phyloP scores from a whole-genome alignment of 2,113 vertebrate species.

The Sinocyclocheilus rhinocerous region DNA sequence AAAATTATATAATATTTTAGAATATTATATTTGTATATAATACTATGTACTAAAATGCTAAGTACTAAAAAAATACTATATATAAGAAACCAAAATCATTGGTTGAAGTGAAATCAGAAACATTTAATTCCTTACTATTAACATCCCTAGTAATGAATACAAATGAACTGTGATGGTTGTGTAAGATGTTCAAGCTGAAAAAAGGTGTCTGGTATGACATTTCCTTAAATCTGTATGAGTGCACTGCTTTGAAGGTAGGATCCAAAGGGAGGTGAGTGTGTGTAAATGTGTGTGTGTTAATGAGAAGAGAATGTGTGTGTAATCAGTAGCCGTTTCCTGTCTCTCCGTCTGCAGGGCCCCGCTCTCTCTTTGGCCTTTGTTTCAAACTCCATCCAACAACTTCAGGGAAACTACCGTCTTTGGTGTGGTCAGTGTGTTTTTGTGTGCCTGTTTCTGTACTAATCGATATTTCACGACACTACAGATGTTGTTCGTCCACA shows the following conservation, averaged over 20 bases:
- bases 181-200: not conserved
- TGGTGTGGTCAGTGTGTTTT: slow-evolving; percentile 56
- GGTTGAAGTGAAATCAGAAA: not conserved
- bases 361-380: slow-evolving; percentile 68
- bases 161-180: not conserved
- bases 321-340: slow-evolving; percentile 78
- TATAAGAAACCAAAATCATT: no score
- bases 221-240: not conserved
- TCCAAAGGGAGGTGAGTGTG: slow-evolving; percentile 4
- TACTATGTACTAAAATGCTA: no score
- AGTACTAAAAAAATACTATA: no score
- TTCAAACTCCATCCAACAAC: slow-evolving; percentile 66
- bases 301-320: slow-evolving; percentile 40
- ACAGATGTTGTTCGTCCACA: slow-evolving; percentile 28
- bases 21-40: not conserved
- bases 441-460: slow-evolving; percentile 40
- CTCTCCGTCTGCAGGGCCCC: slow-evolving; percentile 66
- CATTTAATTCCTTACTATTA: not conserved
- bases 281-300: slow-evolving; percentile 31
- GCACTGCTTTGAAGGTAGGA: not conserved
- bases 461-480: not conserved
- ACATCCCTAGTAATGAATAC: not conserved
- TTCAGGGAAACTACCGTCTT: slow-evolving; percentile 69
- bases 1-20: no score
- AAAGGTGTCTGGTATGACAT: not conserved